Evolutionary conservation across 2,888 invertebrate species (phyloP).

Genomic region (Schrankia costaestrigalis): DNA sequence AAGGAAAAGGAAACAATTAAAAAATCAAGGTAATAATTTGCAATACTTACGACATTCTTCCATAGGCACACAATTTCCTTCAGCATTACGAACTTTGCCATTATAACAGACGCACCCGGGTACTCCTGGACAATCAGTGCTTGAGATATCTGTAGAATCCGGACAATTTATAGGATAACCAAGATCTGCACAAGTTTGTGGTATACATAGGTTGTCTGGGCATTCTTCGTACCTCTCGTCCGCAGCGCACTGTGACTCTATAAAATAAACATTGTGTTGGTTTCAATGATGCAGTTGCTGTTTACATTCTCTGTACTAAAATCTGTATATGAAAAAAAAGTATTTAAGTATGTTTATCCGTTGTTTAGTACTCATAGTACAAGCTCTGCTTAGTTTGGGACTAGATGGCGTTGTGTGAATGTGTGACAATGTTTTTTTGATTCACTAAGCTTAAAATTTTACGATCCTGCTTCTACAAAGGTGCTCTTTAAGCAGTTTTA

Average conservation of each 20-base stretch:
- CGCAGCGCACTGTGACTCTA: slow-evolving; percentile 12
- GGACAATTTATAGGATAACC: slow-evolving; percentile 3
- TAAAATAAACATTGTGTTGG: not conserved
- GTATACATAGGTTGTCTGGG: slow-evolving; percentile 12
- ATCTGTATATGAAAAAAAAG: too few relatives aligned
- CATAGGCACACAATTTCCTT: slow-evolving; percentile 11
- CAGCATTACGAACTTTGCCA: slow-evolving; percentile 13
- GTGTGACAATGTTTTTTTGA: too few relatives aligned
- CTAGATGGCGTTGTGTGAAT: too few relatives aligned
- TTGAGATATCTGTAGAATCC: not conserved
- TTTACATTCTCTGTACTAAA: too few relatives aligned
- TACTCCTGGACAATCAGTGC: slow-evolving; percentile 1
- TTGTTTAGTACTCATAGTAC: too few relatives aligned
- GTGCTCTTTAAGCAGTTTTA: too few relatives aligned
- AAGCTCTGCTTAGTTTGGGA: too few relatives aligned
- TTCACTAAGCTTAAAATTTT: too few relatives aligned
- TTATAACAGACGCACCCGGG: slow-evolving; percentile 16
- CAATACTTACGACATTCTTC: slow-evolving; percentile 15
- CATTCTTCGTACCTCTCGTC: slow-evolving; percentile 16
- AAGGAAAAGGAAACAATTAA: too few relatives aligned
- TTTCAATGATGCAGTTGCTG: not conserved
- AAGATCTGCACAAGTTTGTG: slow-evolving; percentile 17
- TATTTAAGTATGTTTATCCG: too few relatives aligned
- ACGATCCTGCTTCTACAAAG: too few relatives aligned
- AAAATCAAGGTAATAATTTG: not conserved